These are phyloP conservation scores for Argyresthia goedartella DNA, from an alignment of 2,888 invertebrate species.

Conservation along the genomic window DNA sequence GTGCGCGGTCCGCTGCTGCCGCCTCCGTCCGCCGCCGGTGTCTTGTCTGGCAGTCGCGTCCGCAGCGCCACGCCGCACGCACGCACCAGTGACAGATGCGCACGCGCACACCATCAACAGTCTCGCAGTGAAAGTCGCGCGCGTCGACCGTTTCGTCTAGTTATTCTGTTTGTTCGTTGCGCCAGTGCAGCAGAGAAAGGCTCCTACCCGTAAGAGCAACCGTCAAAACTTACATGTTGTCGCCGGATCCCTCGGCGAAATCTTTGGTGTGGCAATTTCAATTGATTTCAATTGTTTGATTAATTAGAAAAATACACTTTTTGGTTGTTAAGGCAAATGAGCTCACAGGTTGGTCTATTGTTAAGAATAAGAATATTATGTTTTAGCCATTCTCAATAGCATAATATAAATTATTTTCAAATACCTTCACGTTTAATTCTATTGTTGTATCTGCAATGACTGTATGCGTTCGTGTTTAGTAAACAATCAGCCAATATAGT, in stretches of 20 bases:
- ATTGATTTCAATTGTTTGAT: neutral
- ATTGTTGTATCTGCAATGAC: neutral
- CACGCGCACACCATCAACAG: slow-evolving; percentile 32
- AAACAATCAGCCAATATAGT: neutral
- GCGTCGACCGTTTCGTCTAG: slow-evolving; percentile 60
- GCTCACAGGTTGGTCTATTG: neutral
- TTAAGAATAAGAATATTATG: neutral
- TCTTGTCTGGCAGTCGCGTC: slow-evolving; percentile 19
- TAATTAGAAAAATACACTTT: neutral
- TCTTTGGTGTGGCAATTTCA: slow-evolving; percentile 41
- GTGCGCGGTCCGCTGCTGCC: slow-evolving; percentile 20
- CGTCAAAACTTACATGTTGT: neutral
- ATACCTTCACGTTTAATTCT: neutral
- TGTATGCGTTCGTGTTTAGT: neutral
- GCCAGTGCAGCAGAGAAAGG: slow-evolving; percentile 65
- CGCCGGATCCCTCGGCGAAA: slow-evolving; percentile 14
- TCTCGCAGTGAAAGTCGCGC: slow-evolving; percentile 60
- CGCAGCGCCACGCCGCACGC: slow-evolving; percentile 45
- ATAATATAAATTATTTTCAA: neutral
- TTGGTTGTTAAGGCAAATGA: neutral
- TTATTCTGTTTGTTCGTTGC: slow-evolving; percentile 64
- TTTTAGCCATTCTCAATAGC: neutral
- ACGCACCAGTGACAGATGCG: slow-evolving; percentile 32
- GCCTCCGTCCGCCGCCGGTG: slow-evolving; percentile 27
- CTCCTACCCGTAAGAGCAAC: slow-evolving; percentile 41